Conservation (phyloP, 2,113 vertebrate species). For the Speoplatyrhinus poulsoni region DNA sequence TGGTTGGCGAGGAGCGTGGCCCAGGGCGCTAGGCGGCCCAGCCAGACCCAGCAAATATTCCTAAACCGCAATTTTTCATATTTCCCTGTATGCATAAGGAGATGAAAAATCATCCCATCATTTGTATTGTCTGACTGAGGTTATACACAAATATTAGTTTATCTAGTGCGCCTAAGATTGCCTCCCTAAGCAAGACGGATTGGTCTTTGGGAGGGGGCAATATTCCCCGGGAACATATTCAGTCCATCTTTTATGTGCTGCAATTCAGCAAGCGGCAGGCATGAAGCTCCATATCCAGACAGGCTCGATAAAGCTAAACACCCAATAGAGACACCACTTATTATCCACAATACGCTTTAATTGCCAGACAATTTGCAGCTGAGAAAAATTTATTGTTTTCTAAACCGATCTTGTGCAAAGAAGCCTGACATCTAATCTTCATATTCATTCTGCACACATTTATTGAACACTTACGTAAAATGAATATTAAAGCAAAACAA, state of each 20-base stretch:
- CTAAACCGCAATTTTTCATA: conserved; percentile 99
- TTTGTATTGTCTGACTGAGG: conserved; percentile 98
- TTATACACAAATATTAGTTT: conserved; percentile 99
- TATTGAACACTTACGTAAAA: conserved; percentile 67
- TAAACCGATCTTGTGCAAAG: conserved; percentile 55
- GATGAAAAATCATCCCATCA: conserved; percentile 99
- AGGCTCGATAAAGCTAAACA: conserved; percentile 67
- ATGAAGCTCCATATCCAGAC: conserved; percentile 66
- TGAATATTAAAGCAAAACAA: conserved; percentile 78
- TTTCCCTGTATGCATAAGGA: conserved; percentile 98
- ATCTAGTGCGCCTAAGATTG: conserved; percentile 93
- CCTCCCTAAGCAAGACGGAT: conserved; percentile 95
- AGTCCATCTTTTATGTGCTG: conserved; percentile 92
- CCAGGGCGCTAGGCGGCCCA: conserved; percentile 91
- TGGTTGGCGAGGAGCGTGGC: conserved; percentile 90
- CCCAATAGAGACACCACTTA: conserved; percentile 54
- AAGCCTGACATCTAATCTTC: conserved; percentile 64
- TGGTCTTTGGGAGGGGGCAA: conserved; percentile 93
- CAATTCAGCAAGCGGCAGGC: conserved; percentile 78
- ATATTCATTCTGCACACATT: conserved; percentile 65
- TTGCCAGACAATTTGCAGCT: conserved; percentile 69
- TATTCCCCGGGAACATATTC: conserved; percentile 89
- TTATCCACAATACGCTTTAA: conserved; percentile 71
- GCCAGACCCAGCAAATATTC: conserved; percentile 92
- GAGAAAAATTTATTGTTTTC: conserved; percentile 65